Percentiles rank a stretch among this genome's conserved stretches.
These are phyloP conservation scores for Origma solitaria DNA, from an alignment of 2,113 vertebrate genomes.

Conservation along the genomic window DNA sequence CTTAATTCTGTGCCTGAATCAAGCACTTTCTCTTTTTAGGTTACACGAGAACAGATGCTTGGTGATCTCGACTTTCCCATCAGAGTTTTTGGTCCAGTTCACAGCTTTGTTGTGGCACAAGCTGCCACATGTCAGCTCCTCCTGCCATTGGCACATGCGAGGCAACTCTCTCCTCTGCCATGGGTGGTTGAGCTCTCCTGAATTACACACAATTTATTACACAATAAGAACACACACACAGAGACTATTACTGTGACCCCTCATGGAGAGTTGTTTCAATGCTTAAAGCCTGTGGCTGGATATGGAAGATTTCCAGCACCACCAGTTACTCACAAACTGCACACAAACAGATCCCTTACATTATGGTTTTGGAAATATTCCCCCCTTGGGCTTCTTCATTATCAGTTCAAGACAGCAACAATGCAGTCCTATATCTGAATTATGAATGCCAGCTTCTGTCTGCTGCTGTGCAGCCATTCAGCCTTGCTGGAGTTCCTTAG, in stretches of 20 bases:
- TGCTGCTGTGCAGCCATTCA: background rate
- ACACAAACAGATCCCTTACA: background rate
- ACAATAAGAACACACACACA: background rate
- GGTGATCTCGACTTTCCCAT: background rate
- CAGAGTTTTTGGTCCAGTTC: background rate
- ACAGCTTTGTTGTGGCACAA: background rate
- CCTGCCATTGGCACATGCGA: accelerated
- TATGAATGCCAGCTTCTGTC: background rate
- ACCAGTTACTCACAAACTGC: background rate
- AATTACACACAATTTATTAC: background rate
- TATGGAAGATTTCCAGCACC: background rate
- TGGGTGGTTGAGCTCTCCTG: background rate
- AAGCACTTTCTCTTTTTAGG: background rate
- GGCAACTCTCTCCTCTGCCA: background rate
- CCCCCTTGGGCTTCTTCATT: background rate
- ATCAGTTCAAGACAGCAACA: background rate
- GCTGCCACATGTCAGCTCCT: background rate
- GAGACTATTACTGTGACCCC: background rate
- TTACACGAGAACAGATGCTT: background rate
- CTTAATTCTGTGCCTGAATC: background rate
- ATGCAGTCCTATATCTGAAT: background rate
- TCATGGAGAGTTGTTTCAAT: background rate
- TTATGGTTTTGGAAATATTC: background rate
- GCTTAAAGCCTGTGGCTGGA: background rate
- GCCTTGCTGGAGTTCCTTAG: background rate